Conservation (phyloP, 2,888 invertebrate species). For the Hirtodrosophila cameraria region DNA sequence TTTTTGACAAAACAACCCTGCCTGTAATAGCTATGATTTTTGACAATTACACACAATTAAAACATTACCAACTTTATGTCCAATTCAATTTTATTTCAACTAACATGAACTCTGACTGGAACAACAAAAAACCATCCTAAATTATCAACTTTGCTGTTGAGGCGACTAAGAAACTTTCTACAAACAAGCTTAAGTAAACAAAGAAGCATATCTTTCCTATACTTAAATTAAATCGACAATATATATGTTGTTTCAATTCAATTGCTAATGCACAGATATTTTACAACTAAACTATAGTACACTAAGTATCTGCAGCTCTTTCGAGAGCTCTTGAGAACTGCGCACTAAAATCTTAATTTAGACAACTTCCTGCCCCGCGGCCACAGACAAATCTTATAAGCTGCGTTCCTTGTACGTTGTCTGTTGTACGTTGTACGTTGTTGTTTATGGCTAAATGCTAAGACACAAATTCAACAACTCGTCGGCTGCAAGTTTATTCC, state of each 20-base stretch:
- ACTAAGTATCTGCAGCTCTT: background rate
- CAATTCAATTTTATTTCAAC: too few species aligned
- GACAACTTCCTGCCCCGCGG: slow-evolving; percentile 1
- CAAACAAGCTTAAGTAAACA: too few species aligned
- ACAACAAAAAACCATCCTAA: too few species aligned
- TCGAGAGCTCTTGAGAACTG: slow-evolving; percentile 6
- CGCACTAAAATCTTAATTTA: slow-evolving; percentile 29
- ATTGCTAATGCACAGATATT: slow-evolving; percentile 8
- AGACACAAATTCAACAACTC: slow-evolving; percentile 39
- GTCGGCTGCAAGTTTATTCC: slow-evolving; percentile 31
- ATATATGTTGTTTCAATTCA: slow-evolving; percentile 17
- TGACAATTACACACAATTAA: too few species aligned
- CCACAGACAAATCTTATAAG: slow-evolving; percentile 32
- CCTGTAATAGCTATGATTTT: too few species aligned
- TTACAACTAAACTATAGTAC: slow-evolving; percentile 1
- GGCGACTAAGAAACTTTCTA: too few species aligned
- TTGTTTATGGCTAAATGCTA: slow-evolving; percentile 14
- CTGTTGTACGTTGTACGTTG: slow-evolving; percentile 5
- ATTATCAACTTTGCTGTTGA: too few species aligned
- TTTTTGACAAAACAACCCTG: too few species aligned
- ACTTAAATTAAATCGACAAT: too few species aligned
- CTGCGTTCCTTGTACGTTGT: slow-evolving; percentile 17
- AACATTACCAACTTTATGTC: too few species aligned
- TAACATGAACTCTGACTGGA: too few species aligned
- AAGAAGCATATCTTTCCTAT: too few species aligned